Evolutionary conservation across 2,113 vertebrate genomes (phyloP).

Genomic region (Cricetomys ansorgei): DNA sequence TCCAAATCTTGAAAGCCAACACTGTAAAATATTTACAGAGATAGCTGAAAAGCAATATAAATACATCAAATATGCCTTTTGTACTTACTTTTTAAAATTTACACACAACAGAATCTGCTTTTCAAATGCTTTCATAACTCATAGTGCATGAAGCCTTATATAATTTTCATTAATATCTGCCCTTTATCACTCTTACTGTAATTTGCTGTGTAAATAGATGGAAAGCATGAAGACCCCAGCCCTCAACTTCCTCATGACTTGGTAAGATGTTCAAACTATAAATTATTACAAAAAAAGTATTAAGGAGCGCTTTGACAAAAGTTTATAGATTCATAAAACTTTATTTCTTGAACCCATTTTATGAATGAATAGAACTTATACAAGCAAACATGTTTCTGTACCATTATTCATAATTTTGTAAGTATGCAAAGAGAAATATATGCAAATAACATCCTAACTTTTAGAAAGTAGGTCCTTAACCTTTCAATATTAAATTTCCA

Average conservation of each 20-base stretch:
- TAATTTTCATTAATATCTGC: not conserved
- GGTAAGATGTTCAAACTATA: not conserved
- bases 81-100: not conserved
- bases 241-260: not conserved
- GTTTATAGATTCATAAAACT: not conserved
- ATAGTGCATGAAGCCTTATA: not conserved
- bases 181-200: not conserved
- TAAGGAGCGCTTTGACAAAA: not conserved
- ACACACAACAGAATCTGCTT: not conserved
- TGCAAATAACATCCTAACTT: not conserved
- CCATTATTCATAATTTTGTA: not conserved
- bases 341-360: not conserved
- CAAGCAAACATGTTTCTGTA: not conserved
- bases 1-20: not conserved
- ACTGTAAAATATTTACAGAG: not conserved
- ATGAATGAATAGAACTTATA: not conserved
- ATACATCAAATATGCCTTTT: not conserved
- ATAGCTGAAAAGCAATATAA: not conserved
- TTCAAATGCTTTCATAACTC: not conserved
- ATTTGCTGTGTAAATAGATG: not conserved
- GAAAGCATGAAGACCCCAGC: not conserved
- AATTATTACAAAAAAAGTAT: not conserved
- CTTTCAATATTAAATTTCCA: not conserved
- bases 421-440: not conserved
- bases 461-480: not conserved